A percentile compares a stretch with the other conserved stretches of the same genome.
These are phyloP conservation scores for Osmoderma eremita DNA, from an alignment of 2,888 invertebrate genomes.

Conservation along the genomic window DNA sequence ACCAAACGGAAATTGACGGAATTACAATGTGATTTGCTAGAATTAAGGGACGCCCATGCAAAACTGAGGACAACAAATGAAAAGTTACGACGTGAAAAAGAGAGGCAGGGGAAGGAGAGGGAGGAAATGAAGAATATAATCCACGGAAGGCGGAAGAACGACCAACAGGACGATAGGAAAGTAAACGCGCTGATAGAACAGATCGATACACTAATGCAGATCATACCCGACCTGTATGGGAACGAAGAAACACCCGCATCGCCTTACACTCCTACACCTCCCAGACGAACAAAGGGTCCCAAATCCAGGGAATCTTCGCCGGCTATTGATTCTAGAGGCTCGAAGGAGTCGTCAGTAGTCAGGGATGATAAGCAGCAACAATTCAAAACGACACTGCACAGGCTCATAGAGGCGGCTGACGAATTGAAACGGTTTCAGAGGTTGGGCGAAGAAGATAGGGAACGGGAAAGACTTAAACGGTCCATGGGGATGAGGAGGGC, in stretches of 20 bases:
- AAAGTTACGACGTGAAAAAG: conserved; percentile 87
- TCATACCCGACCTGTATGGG: conserved; percentile 74
- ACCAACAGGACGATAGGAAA: conserved; percentile 77
- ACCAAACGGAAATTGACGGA: conserved; percentile 84
- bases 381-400: conserved; percentile 66
- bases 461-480: conserved; percentile 63
- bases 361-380: conserved; percentile 60
- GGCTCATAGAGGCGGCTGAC: conserved; percentile 77
- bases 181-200: conserved; percentile 79
- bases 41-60: conserved; percentile 90
- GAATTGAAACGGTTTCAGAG: conserved; percentile 68
- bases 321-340: conserved; percentile 58
- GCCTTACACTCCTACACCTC: conserved; percentile 75
- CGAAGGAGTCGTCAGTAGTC: conserved; percentile 65
- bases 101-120: conserved; percentile 83
- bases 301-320: conserved; percentile 79
- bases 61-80: conserved; percentile 91
- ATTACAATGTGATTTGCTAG: conserved; percentile 87
- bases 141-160: conserved; percentile 64
- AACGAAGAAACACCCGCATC: conserved; percentile 63
- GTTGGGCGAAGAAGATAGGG: conserved; percentile 66
- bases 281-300: conserved; percentile 74
- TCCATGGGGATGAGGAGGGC: conserved; percentile 62
- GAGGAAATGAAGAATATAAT: conserved; percentile 68
- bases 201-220: conserved; percentile 77